Percentiles rank a stretch among this genome's conserved stretches.
These are phyloP conservation scores for Drosophila mayaguana DNA, from an alignment of 2,888 invertebrate species.

Conservation along the genomic window DNA sequence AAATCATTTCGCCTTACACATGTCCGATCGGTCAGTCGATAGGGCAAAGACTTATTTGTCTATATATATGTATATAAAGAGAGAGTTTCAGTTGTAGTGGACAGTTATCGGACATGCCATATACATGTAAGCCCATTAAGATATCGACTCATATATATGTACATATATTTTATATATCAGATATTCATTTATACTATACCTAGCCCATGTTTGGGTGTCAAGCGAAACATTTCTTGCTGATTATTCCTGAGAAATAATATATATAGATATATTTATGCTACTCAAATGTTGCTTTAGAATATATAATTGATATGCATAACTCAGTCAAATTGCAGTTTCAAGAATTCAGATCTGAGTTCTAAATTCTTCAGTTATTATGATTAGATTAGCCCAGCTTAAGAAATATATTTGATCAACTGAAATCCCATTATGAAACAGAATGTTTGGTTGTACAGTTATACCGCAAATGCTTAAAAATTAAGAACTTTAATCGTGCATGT, in stretches of 20 bases:
- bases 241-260: constrained; percentile 4
- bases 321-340: not conserved
- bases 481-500: not conserved
- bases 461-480: constrained; percentile 3
- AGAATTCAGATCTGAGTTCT: not conserved
- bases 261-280: not conserved
- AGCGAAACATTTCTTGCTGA: constrained; percentile 23
- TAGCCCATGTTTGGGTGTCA: not conserved
- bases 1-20: constrained; percentile 56
- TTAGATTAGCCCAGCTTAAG: not conserved
- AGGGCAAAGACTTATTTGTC: constrained; percentile 13
- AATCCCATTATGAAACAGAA: not conserved
- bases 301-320: too few relatives aligned
- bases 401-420: not conserved
- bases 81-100: not conserved
- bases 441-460: not conserved
- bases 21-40: constrained; percentile 32
- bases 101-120: constrained; percentile 34
- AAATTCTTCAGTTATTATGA: not conserved
- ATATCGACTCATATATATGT: not conserved
- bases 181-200: constrained; percentile 23
- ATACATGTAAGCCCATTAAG: not conserved
- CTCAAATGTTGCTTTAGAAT: not conserved
- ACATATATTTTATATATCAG: not conserved
- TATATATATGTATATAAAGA: not conserved